Evolutionary conservation across 2,888 invertebrate species (phyloP), one percentile per base, ranked within the genome.

Genomic region (Nemapogon koenigi): DNA sequence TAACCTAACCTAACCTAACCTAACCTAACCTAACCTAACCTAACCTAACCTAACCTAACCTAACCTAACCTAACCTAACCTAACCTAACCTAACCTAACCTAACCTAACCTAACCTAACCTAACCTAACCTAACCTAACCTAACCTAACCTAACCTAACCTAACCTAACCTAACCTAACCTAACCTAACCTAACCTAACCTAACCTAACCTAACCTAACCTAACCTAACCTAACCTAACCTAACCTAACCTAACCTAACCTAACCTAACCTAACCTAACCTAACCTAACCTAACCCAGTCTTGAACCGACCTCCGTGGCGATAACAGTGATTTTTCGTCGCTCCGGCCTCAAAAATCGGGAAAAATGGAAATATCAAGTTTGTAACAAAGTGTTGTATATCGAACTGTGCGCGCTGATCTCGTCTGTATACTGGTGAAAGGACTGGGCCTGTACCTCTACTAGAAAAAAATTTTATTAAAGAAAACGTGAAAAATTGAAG

Each of bases 251-350:
- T 38, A 38, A 38, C 38, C 38, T 38, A 38, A 28, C 38, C 38
- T 38, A 38, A 38, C 38, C 38, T 38, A 43, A 43, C 43, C 43
- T 40, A 43, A 40, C 42, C 42, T 42, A 42, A 42, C 40, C 43
- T 43, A 41, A 41, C 41, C 43, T 43, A 37, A 37, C 25, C 30
- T 37, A 37, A 37, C 37, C 37, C 29, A 37, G 29, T 29, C 37
- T 38, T n/a, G n/a, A n/a, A n/a, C n/a, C n/a, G n/a, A n/a, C n/a
- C n/a, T n/a, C n/a, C n/a, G n/a, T n/a, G n/a, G n/a, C n/a, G n/a
- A n/a, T n/a, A n/a, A n/a, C n/a, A n/a, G n/a, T n/a, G n/a, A n/a
- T n/a, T n/a, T n/a, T n/a, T n/a, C n/a, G n/a, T n/a, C n/a, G n/a
- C n/a, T n/a, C n/a, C n/a, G n/a, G n/a, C n/a, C n/a, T n/a, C n/a